Base-by-base conservation (phyloP, 1,140 invertebrate genomes). In the Lepidurus packardi region DNA sequence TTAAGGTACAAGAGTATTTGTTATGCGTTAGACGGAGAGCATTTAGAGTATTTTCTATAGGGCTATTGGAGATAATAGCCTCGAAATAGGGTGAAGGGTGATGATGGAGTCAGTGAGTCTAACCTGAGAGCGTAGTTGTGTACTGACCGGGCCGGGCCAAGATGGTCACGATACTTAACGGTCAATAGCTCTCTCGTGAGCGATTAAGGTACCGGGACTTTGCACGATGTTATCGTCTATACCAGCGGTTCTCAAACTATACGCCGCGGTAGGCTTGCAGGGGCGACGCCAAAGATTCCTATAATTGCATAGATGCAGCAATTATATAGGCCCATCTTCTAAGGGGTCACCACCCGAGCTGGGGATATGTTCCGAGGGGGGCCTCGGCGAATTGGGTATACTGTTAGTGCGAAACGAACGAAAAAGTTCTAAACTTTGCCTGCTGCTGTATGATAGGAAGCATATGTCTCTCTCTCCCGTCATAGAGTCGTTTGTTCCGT, bases 101-200 rank as follows among this genome's bases (percentile, higher is more conserved):
- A 7, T 21, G 6, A n/a, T n/a, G 53, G 21, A 5, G 16, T 65
- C 21, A n/a, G 53, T 8, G 16, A 21, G n/a, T 65, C 10, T 7
- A 16, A 5, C 53, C 6, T n/a, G 21, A 21, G 6, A 16, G 21
- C 53, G 53, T 13, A 65, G 13, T 7, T 13, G 53, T 65, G 53
- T 21, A 16, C 53, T 65, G 34, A 4, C 34, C 34, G 34, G 34
- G 3, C 34, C 13, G 53, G 21, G 53, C 53, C 16, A 65, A 65
- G 53, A 21, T 21, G 16, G 53, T 16, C 21, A 13, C 53, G 53
- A 65, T 65, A 65, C 53, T 65, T 13, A 34, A 65, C 16, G 53
- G 53, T 65, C 53, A 65, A 65, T 65, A 65, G 53, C 53, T 65
- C 53, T 65, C 21, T 65, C 53, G 21, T 65, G 53, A 65, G 53